Base-by-base conservation (phyloP, 1,140 invertebrate genomes). In the Drosophila erecta region DNA sequence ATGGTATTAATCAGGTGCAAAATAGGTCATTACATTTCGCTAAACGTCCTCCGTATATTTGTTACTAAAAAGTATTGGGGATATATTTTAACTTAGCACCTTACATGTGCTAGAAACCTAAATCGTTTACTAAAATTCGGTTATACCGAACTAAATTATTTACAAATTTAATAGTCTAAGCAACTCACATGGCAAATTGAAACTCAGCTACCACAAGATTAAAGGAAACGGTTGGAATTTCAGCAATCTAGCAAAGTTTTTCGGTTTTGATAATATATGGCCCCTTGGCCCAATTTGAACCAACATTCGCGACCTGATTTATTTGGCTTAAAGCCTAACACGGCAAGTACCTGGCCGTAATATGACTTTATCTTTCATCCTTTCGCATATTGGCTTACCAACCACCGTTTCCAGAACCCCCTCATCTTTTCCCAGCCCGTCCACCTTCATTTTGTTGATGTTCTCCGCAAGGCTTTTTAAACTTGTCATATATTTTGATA, bases 401-500 rank as follows among this genome's bases (percentile, higher is more conserved):
- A 14, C 15, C 51, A 30, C 35, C 44, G 35, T 33, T 38, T 50
- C 8, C 3, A 0, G 44, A 7, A 15, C 38, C 24, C 40, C 24
- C 15, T 24, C 15, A 14, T 2, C 12, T 0, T 40, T 30, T 17
- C 33, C n/a, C 17, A 15, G 7, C n/a, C 64, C 64, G 14, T 43
- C 59, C 59, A 30, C 53, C 24, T 41, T 59, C 37, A 46, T 57
- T 77, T 70, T 37, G 61, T 59, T 78, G 76, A 79, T 83, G 69
- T 61, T 83, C 64, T 71, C 62, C 73, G 57, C 60, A 70, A 78
- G 78, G 70, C 83, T 72, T 79, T 86, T 75, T 78, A 79, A 81
- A 83, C 79, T 86, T 87, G 81, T 84, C 81, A 79, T 83, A 75
- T 83, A 87, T 81, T 65, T 76, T 81, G 83, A 81, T 86, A 83